These are phyloP conservation scores for Prorops nasuta DNA, from an alignment of 1,140 invertebrate species.

Conservation along the genomic window DNA sequence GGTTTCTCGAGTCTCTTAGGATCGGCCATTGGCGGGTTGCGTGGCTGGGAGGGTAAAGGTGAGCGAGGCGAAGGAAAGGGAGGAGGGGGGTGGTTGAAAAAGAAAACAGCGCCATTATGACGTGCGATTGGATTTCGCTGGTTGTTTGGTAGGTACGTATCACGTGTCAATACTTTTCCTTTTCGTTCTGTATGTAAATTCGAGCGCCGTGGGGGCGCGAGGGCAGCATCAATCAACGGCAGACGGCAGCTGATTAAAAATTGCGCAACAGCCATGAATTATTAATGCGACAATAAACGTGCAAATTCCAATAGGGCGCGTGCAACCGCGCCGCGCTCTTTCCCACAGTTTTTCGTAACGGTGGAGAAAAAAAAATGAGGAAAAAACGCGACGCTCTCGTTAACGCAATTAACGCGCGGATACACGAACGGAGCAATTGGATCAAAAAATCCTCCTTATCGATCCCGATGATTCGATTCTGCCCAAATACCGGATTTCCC, in stretches of 20 bases:
- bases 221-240: constrained; percentile 47
- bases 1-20: no score
- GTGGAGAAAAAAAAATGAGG: no score
- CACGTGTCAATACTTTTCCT: constrained; percentile 46
- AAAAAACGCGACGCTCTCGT: no score
- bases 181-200: constrained; percentile 50
- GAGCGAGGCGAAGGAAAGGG: constrained; percentile 21
- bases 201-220: constrained; percentile 42
- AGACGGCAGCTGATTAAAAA: constrained; percentile 50
- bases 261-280: constrained; percentile 48
- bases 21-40: no score
- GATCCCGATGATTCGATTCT: no score
- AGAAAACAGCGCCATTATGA: constrained; percentile 40
- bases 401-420: no score
- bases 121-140: constrained; percentile 39
- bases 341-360: no score
- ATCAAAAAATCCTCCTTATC: no score
- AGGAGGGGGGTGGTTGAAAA: constrained; percentile 17
- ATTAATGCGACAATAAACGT: constrained; percentile 49
- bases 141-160: constrained; percentile 36
- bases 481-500: no score
- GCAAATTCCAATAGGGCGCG: constrained; percentile 44
- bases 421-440: no score
- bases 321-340: no score
- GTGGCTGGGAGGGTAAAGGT: no score